Evolutionary conservation across 1,140 invertebrate genomes (phyloP).

Genomic region (Halictus rubicundus): DNA sequence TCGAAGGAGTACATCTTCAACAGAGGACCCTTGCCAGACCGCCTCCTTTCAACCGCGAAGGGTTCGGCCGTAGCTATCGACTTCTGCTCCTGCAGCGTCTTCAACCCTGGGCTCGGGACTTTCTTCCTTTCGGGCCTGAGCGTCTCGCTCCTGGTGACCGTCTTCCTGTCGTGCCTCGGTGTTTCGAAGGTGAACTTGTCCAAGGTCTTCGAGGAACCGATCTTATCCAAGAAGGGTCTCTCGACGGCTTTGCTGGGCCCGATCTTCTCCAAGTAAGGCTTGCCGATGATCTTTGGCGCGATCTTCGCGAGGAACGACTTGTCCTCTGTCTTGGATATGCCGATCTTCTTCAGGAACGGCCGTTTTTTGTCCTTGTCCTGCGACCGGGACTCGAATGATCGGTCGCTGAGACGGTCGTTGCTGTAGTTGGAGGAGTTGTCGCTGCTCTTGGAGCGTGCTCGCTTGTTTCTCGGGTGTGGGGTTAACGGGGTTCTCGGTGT

Average conservation of each 20-base stretch:
- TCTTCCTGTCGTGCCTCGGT: slow-evolving; percentile 26
- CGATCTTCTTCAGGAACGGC: slow-evolving; percentile 77
- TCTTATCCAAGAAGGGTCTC: slow-evolving; percentile 75
- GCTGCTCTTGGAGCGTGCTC: slow-evolving; percentile 77
- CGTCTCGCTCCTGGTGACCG: background rate
- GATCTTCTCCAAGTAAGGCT: slow-evolving; percentile 77
- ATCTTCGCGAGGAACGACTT: slow-evolving; percentile 73
- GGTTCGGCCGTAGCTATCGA: background rate
- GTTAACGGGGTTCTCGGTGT: slow-evolving; percentile 75
- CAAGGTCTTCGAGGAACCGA: slow-evolving; percentile 74
- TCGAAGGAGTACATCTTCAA: slow-evolving; percentile 79
- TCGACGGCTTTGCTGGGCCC: slow-evolving; percentile 75
- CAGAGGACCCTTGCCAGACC: slow-evolving; percentile 72
- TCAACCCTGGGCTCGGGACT: background rate
- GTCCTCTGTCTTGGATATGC: slow-evolving; percentile 77
- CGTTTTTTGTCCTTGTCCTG: slow-evolving; percentile 72
- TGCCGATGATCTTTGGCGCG: slow-evolving; percentile 73
- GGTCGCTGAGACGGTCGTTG: slow-evolving; percentile 73
- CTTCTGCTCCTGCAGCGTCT: background rate
- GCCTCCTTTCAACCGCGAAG: slow-evolving; percentile 55
- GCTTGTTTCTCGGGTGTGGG: slow-evolving; percentile 70
- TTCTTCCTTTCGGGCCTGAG: background rate
- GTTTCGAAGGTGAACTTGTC: slow-evolving; percentile 76
- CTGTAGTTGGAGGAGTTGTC: slow-evolving; percentile 78
- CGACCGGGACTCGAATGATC: slow-evolving; percentile 60